Conservation (phyloP, 2,888 invertebrate species). For the Malthinus seriepunctatus region DNA sequence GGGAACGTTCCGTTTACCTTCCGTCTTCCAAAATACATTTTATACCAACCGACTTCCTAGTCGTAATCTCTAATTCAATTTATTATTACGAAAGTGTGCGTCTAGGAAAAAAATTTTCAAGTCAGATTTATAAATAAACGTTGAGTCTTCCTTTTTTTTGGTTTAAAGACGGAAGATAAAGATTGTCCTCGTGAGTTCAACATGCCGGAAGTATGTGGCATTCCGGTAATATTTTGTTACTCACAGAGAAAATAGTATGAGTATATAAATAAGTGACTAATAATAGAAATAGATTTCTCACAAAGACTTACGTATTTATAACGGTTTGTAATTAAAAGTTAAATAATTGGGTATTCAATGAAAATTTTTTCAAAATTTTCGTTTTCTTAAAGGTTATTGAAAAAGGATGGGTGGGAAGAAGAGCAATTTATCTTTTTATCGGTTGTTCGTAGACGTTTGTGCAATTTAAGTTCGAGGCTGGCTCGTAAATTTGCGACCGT, state of each 20-base stretch:
- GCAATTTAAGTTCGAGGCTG: no score
- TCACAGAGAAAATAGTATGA: conserved; percentile 34
- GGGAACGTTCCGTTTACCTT: conserved; percentile 27
- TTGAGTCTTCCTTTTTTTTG: conserved; percentile 29
- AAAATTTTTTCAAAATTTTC: no score
- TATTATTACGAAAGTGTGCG: background rate
- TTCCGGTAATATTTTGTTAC: conserved; percentile 38
- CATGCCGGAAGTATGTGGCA: conserved; percentile 38
- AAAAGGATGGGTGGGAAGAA: no score
- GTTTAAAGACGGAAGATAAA: conserved; percentile 30
- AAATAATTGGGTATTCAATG: no score
- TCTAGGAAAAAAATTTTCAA: background rate
- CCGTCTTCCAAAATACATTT: conserved; percentile 30
- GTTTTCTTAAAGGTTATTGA: no score
- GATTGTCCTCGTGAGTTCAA: conserved; percentile 34
- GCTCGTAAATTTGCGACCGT: no score
- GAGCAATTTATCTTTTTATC: no score
- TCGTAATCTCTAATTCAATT: conserved; percentile 8
- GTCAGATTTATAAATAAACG: background rate
- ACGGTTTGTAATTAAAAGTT: no score
- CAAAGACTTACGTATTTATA: conserved; percentile 16
- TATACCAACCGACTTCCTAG: conserved; percentile 35
- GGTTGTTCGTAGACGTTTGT: no score
- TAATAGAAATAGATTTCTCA: conserved; percentile 31
- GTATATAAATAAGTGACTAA: conserved; percentile 35